These are phyloP conservation scores for Parnassius mnemosyne DNA, from an alignment of 2,888 invertebrate genomes.

Conservation along the genomic window DNA sequence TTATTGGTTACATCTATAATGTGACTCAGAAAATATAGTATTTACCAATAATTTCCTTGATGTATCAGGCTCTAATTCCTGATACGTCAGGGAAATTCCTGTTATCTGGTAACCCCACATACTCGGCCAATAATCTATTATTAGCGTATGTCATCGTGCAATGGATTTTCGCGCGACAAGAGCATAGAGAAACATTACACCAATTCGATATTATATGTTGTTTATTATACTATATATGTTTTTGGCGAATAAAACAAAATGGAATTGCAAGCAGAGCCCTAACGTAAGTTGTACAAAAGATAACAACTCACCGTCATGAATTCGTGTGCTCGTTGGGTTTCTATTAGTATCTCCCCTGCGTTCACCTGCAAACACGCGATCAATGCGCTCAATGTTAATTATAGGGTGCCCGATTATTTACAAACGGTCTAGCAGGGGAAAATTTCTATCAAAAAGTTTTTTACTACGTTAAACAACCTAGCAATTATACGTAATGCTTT, in stretches of 20 bases:
- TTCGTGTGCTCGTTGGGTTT: conserved; percentile 72
- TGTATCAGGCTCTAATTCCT: too few relatives aligned
- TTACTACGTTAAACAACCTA: background rate
- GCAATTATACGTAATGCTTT: background rate
- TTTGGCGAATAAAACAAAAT: conserved; percentile 24
- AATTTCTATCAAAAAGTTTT: background rate
- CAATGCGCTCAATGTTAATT: conserved; percentile 68
- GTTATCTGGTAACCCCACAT: conserved; percentile 33
- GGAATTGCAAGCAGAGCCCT: conserved; percentile 32
- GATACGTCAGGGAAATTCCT: too few relatives aligned
- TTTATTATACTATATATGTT: conserved; percentile 1
- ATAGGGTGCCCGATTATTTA: conserved; percentile 44
- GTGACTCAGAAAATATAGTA: too few relatives aligned
- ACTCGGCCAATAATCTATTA: conserved; percentile 56
- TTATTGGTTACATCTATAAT: too few relatives aligned
- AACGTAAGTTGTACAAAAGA: conserved; percentile 39
- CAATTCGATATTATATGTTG: conserved; percentile 21
- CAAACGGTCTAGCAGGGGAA: background rate
- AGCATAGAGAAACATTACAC: conserved; percentile 33
- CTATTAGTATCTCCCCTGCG: conserved; percentile 75
- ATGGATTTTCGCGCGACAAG: conserved; percentile 48
- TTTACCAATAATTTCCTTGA: too few relatives aligned
- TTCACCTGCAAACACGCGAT: conserved; percentile 77
- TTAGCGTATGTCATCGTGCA: conserved; percentile 65
- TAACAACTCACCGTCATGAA: conserved; percentile 71